Conservation (phyloP, 2,797 vertebrate species). For the Adrianichthys oophorus region DNA sequence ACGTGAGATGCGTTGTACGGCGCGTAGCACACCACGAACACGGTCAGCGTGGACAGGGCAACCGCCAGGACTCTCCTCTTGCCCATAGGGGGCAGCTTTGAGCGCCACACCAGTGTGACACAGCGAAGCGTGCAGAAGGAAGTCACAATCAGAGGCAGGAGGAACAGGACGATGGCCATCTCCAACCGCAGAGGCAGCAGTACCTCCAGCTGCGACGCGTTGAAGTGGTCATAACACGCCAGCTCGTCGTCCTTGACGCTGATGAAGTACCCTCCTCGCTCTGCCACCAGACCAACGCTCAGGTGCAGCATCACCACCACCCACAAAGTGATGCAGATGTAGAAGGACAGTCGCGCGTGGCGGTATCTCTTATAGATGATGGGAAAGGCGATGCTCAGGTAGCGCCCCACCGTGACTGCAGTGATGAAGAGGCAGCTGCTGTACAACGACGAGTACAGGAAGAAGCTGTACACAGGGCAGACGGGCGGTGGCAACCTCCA, state of each 20-base stretch:
- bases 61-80: constrained; percentile 82
- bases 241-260: constrained; percentile 57
- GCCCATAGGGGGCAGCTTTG: constrained; percentile 73
- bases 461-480: constrained; percentile 80
- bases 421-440: constrained; percentile 83
- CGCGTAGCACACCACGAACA: constrained; percentile 85
- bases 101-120: constrained; percentile 78
- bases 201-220: constrained; percentile 62
- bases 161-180: constrained; percentile 81
- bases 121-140: constrained; percentile 83
- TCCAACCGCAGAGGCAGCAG: constrained; percentile 84
- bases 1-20: constrained; percentile 88
- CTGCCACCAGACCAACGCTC: constrained; percentile 69
- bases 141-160: constrained; percentile 78
- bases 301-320: constrained; percentile 79
- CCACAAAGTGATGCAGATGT: constrained; percentile 81
- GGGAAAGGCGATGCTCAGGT: constrained; percentile 86
- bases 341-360: constrained; percentile 79
- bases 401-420: constrained; percentile 81
- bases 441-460: constrained; percentile 82
- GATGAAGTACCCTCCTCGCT: constrained; percentile 71
- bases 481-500: constrained; percentile 78
- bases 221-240: constrained; percentile 80
- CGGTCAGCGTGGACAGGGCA: constrained; percentile 79
- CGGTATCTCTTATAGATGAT: constrained; percentile 84